These are phyloP conservation scores for Leucophora obtusa DNA, from an alignment of 2,888 invertebrate species.

Conservation along the genomic window DNA sequence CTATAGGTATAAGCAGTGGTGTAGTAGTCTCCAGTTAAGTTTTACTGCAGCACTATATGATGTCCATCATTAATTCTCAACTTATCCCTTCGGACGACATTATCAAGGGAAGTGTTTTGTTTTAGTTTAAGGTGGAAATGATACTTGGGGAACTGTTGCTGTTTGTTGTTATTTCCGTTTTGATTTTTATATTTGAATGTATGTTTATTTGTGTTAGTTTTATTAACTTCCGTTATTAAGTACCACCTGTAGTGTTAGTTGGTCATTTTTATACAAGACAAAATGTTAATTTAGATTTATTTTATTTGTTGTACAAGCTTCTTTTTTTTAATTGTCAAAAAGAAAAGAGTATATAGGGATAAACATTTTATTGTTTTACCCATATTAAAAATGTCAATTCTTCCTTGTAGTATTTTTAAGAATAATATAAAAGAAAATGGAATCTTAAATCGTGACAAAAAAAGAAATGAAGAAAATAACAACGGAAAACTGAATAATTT, in stretches of 20 bases:
- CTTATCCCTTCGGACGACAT: conserved; percentile 46
- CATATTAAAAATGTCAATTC: no score
- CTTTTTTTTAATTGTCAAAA: conserved; percentile 37
- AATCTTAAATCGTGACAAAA: no score
- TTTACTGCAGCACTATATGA: conserved; percentile 22
- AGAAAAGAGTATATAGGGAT: neutral
- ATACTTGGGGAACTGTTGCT: conserved; percentile 18
- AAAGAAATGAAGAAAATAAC: no score
- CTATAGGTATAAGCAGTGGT: no score
- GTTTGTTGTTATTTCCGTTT: conserved; percentile 50
- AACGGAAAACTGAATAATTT: no score
- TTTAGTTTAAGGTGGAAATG: conserved; percentile 22
- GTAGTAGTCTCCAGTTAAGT: neutral
- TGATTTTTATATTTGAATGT: conserved; percentile 37
- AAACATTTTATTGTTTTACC: neutral
- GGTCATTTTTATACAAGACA: conserved; percentile 2
- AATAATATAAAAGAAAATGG: no score
- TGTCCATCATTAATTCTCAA: conserved; percentile 59
- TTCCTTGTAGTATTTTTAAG: no score
- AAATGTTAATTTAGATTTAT: conserved; percentile 56
- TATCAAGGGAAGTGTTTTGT: conserved; percentile 13
- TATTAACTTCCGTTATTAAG: conserved; percentile 57
- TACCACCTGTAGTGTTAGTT: conserved; percentile 60
- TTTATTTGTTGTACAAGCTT: conserved; percentile 13
- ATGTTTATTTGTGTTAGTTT: conserved; percentile 41